Conservation (phyloP, 1,140 invertebrate species). For the Aphelenchoides avenae region DNA sequence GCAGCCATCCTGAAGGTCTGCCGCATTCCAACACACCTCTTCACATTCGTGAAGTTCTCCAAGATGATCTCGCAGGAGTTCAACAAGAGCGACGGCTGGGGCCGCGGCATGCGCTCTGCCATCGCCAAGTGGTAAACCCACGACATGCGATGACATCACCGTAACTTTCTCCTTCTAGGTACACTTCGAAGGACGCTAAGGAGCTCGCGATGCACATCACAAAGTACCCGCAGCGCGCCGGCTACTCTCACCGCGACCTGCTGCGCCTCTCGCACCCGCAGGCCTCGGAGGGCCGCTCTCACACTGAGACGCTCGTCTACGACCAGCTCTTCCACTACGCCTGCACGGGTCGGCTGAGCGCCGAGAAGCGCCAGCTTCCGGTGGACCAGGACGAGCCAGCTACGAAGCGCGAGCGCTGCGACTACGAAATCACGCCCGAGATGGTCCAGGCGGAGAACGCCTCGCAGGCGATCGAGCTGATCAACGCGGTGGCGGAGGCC, state of each 20-base stretch:
- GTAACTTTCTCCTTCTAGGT: neutral
- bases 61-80: slow-evolving; percentile 41
- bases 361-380: slow-evolving; percentile 6
- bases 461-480: slow-evolving; percentile 23
- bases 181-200: slow-evolving; percentile 49
- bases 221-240: slow-evolving; percentile 66
- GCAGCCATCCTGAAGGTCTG: slow-evolving; percentile 51
- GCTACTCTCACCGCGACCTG: slow-evolving; percentile 70
- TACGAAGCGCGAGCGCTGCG: slow-evolving; percentile 12
- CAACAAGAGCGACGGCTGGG: slow-evolving; percentile 48
- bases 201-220: slow-evolving; percentile 67
- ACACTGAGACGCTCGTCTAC: slow-evolving; percentile 34
- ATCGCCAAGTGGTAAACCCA: slow-evolving; percentile 37
- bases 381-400: slow-evolving; percentile 7
- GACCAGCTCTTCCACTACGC: slow-evolving; percentile 51
- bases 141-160: neutral
- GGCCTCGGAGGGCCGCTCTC: slow-evolving; percentile 32
- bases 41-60: slow-evolving; percentile 58
- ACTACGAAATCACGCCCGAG: slow-evolving; percentile 60
- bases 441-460: slow-evolving; percentile 23
- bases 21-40: slow-evolving; percentile 61
- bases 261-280: slow-evolving; percentile 66
- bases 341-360: slow-evolving; percentile 28
- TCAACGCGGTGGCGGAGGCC: slow-evolving; percentile 7
- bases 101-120: slow-evolving; percentile 38